Evolutionary conservation across 2,888 invertebrate species (phyloP).

Genomic region (Sinhomidia bicolor): DNA sequence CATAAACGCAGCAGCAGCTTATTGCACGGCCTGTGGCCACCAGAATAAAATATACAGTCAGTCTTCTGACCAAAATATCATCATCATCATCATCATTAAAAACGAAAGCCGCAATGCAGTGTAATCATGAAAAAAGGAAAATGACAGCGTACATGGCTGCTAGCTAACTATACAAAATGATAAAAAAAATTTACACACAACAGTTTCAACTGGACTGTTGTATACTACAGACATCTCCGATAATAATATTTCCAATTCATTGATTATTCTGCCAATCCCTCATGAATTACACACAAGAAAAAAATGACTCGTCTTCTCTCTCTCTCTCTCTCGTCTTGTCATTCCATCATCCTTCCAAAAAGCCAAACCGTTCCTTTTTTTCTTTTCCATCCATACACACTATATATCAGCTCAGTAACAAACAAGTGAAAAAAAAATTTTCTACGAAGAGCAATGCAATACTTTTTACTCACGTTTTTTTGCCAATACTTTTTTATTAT

Average conservation of each 20-base stretch:
- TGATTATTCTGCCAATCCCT: constrained; percentile 24
- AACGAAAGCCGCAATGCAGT: constrained; percentile 15
- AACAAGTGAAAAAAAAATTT: constrained; percentile 1
- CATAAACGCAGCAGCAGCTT: no score
- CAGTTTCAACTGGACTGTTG: background rate
- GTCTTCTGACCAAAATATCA: constrained; percentile 12
- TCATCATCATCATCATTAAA: constrained; percentile 9
- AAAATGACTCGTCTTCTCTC: background rate
- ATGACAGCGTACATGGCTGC: background rate
- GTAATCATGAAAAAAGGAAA: background rate
- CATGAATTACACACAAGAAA: constrained; percentile 33
- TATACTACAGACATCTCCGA: background rate
- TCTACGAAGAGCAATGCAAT: no score
- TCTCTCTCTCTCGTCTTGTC: background rate
- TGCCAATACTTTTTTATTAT: background rate
- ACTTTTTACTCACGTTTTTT: no score
- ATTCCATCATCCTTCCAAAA: background rate
- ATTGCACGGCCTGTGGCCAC: no score
- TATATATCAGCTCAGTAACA: background rate
- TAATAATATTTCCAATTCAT: constrained; percentile 28
- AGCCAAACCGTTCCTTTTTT: background rate
- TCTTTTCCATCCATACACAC: background rate
- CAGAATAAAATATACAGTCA: no score
- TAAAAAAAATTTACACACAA: background rate
- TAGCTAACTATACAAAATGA: background rate